phyloP scores from a whole-genome alignment of 2,888 invertebrate species.

The Lamproptera curius region DNA sequence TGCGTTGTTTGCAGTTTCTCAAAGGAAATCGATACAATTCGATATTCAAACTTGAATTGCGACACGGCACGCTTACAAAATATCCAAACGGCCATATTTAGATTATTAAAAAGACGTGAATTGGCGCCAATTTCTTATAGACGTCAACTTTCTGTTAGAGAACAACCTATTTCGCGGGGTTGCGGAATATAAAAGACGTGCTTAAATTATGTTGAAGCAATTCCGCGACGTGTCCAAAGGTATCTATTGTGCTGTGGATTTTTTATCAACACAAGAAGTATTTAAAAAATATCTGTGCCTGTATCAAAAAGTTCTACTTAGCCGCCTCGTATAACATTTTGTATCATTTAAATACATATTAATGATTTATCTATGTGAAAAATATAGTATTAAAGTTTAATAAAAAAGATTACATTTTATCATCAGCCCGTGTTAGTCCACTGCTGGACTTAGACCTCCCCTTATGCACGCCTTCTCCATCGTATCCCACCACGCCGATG shows the following conservation, averaged over 20 bases:
- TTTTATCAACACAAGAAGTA: too few relatives aligned
- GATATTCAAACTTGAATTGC: slow-evolving; percentile 26
- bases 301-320: too few relatives aligned
- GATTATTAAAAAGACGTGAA: slow-evolving; percentile 14
- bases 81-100: slow-evolving; percentile 9
- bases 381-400: too few relatives aligned
- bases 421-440: too few relatives aligned
- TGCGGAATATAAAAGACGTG: slow-evolving; percentile 14
- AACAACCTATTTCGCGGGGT: slow-evolving; percentile 10
- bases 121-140: slow-evolving; percentile 12
- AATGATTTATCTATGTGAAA: too few relatives aligned
- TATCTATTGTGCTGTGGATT: background rate
- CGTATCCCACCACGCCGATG: too few relatives aligned
- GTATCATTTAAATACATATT: too few relatives aligned
- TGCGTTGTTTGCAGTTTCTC: slow-evolving; percentile 24
- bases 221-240: background rate
- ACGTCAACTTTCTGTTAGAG: slow-evolving; percentile 8
- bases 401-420: too few relatives aligned
- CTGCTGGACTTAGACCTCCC: too few relatives aligned
- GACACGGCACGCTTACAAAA: slow-evolving; percentile 16
- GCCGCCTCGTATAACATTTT: too few relatives aligned
- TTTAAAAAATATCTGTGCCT: too few relatives aligned
- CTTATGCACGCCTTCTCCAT: too few relatives aligned
- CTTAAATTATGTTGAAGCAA: slow-evolving; percentile 4
- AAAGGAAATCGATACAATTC: slow-evolving; percentile 27